These are phyloP conservation scores for Coelopa pilipes DNA, from an alignment of 2,888 invertebrate genomes.

Conservation along the genomic window DNA sequence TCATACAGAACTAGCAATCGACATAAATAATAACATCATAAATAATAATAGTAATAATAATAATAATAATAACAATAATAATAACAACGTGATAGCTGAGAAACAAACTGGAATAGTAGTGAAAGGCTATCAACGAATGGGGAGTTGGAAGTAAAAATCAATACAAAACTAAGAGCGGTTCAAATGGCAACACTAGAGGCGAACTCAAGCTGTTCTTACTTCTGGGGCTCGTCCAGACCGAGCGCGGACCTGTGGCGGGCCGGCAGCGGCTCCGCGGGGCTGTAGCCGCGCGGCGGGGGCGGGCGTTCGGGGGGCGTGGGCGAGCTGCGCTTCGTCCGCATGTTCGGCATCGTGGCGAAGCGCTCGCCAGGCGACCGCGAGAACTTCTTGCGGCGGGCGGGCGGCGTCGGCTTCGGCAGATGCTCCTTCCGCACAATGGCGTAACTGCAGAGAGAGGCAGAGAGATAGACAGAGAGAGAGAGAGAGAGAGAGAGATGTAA, in stretches of 20 bases:
- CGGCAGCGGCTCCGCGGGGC: conserved; percentile 67
- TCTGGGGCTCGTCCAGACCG: conserved; percentile 46
- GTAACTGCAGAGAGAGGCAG: conserved; percentile 70
- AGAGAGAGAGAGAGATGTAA: conserved; percentile 36
- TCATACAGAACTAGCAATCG: neutral
- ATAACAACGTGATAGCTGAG: too few species aligned
- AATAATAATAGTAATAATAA: too few species aligned
- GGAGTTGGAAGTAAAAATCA: conserved; percentile 28
- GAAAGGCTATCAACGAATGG: too few species aligned
- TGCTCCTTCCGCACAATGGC: conserved; percentile 80
- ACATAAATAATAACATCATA: neutral
- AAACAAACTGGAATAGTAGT: too few species aligned
- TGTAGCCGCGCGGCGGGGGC: conserved; percentile 72
- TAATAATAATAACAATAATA: too few species aligned
- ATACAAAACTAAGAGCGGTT: conserved; percentile 23
- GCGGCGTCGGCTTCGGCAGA: conserved; percentile 73
- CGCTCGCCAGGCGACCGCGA: conserved; percentile 71
- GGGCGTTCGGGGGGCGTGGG: conserved; percentile 70
- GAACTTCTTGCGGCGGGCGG: conserved; percentile 71
- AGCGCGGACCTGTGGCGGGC: conserved; percentile 72
- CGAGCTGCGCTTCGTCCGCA: conserved; percentile 60
- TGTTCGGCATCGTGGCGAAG: conserved; percentile 77
- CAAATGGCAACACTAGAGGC: conserved; percentile 62
- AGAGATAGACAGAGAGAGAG: neutral
- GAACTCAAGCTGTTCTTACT: conserved; percentile 46